Evolutionary conservation across 1,140 invertebrate species (phyloP), one percentile per base, ranked within the genome.

Genomic region (Trichonephila clavipes): DNA sequence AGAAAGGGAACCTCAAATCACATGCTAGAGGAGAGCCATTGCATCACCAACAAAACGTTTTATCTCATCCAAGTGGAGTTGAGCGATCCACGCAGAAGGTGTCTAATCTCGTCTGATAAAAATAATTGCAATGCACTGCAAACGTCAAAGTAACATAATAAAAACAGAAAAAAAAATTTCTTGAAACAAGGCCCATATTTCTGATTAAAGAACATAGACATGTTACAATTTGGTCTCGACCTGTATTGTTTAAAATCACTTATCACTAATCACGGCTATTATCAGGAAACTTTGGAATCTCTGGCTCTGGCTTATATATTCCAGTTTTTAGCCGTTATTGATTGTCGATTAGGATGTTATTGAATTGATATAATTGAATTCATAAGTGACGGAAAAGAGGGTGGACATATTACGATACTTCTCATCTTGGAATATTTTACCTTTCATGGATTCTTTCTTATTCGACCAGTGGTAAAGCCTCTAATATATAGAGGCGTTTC

Each of bases 221-320:
- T 85, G 21, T 64, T 58, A 28, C 40, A 92, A 66, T 51, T 12
- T 85, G 82, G 61, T 90, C 88, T 64, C 40, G 87, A 88, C 87
- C 89, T 62, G 58, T n/a, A 92, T 92, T 92, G 90, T 92, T 92
- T 85, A 44, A 92, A 85, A 92, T 83, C 62, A 85, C 90, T 92
- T 92, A 92, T 92, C 90, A 58, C 69, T 92, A 59, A 82, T 90
- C 62, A 44, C 6, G 51, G 81, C n/a, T 10, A 64, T 77, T 92
- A 92, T 92, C 90, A 85, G 82, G 61, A 92, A 92, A 92, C 90
- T 92, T 92, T 92, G 90, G 90, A 92, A 92, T 92, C 90, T 64
- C 51, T 18, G 51, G 14, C n/a, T 61, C 34, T 18, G 24, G 59
- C 90, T 85, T 88, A 92, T 85, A 92, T 64, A 92, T 61, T 85